A percentile compares a stretch with the other conserved stretches of the same genome.
Conservation (phyloP, 2,888 invertebrate genomes). For the Leptogaster cylindrica region DNA sequence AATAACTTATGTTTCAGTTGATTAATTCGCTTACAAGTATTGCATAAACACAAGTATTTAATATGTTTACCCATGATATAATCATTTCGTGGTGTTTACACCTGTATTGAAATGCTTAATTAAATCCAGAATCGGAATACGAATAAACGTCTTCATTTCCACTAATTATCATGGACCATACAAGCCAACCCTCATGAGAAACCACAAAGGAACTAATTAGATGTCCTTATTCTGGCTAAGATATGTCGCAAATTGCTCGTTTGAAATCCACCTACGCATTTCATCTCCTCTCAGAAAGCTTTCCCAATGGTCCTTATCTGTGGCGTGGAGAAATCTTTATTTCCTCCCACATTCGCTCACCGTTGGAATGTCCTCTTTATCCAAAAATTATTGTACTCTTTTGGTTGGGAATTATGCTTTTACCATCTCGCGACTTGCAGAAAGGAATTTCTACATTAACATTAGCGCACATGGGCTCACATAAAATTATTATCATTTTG, state of each 20-base stretch:
- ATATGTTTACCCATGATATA: no score
- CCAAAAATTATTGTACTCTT: background rate
- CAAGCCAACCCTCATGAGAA: background rate
- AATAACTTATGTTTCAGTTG: no score
- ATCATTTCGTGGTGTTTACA: no score
- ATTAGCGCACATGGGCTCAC: background rate
- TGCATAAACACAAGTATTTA: no score
- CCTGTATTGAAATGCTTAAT: no score
- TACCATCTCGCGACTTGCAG: background rate
- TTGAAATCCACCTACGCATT: background rate
- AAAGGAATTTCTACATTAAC: slow-evolving; percentile 5
- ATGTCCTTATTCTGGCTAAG: background rate
- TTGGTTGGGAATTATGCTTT: background rate
- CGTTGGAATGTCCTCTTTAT: background rate
- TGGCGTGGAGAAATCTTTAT: background rate
- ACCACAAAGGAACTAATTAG: background rate
- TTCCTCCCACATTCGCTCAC: background rate
- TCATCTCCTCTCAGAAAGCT: background rate
- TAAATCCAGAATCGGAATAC: no score
- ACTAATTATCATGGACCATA: no score
- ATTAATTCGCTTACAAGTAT: no score
- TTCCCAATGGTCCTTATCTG: background rate
- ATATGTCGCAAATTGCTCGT: background rate
- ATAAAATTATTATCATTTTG: no score
- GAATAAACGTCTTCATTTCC: no score